Base-by-base conservation (phyloP, 2,888 invertebrate genomes). In the Xestia sexstrigata region DNA sequence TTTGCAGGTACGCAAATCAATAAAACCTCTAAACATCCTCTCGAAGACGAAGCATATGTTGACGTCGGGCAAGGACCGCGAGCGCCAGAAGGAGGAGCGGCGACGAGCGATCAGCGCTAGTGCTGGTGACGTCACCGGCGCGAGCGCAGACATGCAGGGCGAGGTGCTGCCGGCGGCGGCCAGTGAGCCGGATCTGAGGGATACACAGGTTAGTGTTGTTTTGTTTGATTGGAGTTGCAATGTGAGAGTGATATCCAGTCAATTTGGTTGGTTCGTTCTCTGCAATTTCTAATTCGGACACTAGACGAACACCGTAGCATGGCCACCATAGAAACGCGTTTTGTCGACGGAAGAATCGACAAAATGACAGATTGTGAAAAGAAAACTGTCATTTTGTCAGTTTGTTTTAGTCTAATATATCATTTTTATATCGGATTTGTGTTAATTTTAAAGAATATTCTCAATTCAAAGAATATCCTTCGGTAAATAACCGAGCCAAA, bases 171-270 rank as follows among this genome's bases (percentile, higher is more conserved):
- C 97, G 66, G 97, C 96, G 47, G 97, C 98, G 0, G 97, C 97
- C 87, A 98, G 98, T 93, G 98, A 98, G 93, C 98, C 98, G 0
- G 97, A 98, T 92, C 95, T 98, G 26, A 92, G 97, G 89, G 97
- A 93, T 30, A 88, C 92, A 13, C 95, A 95, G 95, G 95, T 95
- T 23, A 92, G 95, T 87, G 35, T 23, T 52, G 2, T 4, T 55
- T 30, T 52, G 2, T 30, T 55, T 26, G 11, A 76, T 35, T 26
- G 4, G 49, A 9, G 6, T 15, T 42, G 42, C 35, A 6, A n/a
- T 8, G 4, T 13, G 17, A 35, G 20, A n/a, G 30, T n/a, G 17
- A 35, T 45, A 7, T 45, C 3, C 3, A 5, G 8, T 23, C 13
- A 0, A 23, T 47, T n/a, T 69, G 1, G 4, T 47, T 55, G 13